Conservation (phyloP, 2,113 vertebrate species). For the Morone saxatilis region DNA sequence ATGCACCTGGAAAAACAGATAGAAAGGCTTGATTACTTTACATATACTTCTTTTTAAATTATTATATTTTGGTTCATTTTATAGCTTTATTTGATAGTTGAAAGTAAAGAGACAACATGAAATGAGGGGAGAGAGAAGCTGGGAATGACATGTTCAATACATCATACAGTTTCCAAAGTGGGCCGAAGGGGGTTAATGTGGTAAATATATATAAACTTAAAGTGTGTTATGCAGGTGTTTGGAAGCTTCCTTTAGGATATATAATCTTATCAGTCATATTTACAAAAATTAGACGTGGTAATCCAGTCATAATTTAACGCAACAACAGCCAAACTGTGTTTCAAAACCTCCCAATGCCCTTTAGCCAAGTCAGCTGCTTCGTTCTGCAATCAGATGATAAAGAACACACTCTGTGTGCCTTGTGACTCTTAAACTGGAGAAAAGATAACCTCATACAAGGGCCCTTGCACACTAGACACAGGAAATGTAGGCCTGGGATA, state of each 20-base stretch:
- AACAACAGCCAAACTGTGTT: slow-evolving; percentile 36
- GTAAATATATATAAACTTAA: neutral
- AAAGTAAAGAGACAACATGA: neutral
- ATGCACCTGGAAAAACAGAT: slow-evolving; percentile 86
- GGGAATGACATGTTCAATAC: neutral
- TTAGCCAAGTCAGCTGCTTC: slow-evolving; percentile 65
- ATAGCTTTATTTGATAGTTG: neutral
- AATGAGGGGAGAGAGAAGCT: neutral
- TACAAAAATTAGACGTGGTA: slow-evolving; percentile 11
- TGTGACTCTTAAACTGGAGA: slow-evolving; percentile 66
- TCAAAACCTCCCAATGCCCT: slow-evolving; percentile 23
- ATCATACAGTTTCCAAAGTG: neutral
- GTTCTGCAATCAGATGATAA: slow-evolving; percentile 48
- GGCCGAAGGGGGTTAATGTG: neutral
- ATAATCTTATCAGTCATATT: slow-evolving; percentile 32
- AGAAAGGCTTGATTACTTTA: neutral
- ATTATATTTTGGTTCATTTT: neutral
- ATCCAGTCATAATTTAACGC: slow-evolving; percentile 12
- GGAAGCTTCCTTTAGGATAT: neutral
- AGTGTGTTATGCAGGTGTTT: neutral
- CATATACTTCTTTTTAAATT: neutral
- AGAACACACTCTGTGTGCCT: slow-evolving; percentile 33
- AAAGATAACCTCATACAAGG: slow-evolving; percentile 56
- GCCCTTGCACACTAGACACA: slow-evolving; percentile 52
- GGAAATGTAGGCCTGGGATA: slow-evolving; percentile 72